Evolutionary conservation across 2,888 invertebrate species (phyloP), one percentile per base, ranked within the genome.

Genomic region (Hirtodrosophila alboralis): DNA sequence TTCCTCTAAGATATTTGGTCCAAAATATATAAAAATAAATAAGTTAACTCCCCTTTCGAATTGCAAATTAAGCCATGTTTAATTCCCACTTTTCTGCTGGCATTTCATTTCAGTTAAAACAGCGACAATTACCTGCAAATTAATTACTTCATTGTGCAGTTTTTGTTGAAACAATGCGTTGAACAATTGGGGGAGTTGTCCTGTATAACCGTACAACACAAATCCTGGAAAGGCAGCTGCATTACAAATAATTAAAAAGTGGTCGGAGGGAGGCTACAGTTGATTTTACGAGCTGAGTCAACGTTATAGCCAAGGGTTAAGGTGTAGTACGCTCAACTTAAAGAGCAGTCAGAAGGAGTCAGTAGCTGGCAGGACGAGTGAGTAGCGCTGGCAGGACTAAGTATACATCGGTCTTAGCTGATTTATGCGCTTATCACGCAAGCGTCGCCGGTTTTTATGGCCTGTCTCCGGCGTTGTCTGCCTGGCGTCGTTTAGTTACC

Each of bases 351-450:
- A 30, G 26, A n/a, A 26, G 21, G 33, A 44, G 31, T 21, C 26
- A 13, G 10, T 6, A 30, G 30, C 13, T 13, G n/a, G 30, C 7
- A 26, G 12, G n/a, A 28, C 13, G 37, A 26, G 33, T 21, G 3
- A 26, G 26, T 0, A 36, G 28, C 12, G 3, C n/a, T n/a, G 30
- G 10, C 30, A 33, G 60, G 51, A 26, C 43, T 30, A 49, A 45
- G 37, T 6, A 44, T 34, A 51, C 45, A 45, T 49, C 14, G 37
- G 53, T 53, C 54, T 53, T 66, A 57, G 64, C 66, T 80, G 79
- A 80, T 80, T 80, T 80, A 80, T 80, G 79, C 75, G 79, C 84
- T 80, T 80, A 84, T 84, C 79, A 84, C 69, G 70, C 84, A 69
- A 70, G 84, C 84, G 77, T 77, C 74, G 71, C 76, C 67, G 58